Base-by-base conservation (phyloP, 2,888 invertebrate genomes). In the Agriopis aurantiaria region DNA sequence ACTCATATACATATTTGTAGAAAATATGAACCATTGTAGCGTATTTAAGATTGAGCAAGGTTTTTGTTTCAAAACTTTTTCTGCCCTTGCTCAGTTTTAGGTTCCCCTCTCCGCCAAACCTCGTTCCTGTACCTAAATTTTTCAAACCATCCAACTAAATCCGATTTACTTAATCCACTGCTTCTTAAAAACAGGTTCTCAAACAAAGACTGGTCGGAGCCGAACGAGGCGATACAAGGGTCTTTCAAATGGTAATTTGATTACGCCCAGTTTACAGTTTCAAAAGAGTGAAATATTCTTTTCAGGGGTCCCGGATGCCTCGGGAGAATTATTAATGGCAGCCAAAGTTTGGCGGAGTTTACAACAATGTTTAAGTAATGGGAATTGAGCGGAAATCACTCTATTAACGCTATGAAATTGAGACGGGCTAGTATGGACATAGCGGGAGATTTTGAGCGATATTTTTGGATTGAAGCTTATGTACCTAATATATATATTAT, bases 201-300 rank as follows among this genome's bases (percentile, higher is more conserved):
- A 64, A 65, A 69, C 60, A 64, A 63, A 57, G 45, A 51, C 65
- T 46, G 48, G 17, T 59, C 64, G 59, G 65, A 14, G 14, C 64
- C 61, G 17, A 69, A 64, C 59, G 49, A 90, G 33, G 84, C 87
- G 83, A 87, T 87, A 86, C 86, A 85, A 87, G 85, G 79, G 78
- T 82, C 86, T 89, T 92, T 91, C 89, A 92, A 88, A 92, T 92
- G 91, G 88, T 91, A 92, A 92, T 92, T 91, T 89, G 89, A 92
- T 92, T 91, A 90, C 90, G 89, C 89, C 88, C 90, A 87, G 88
- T 90, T 90, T 87, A 85, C 84, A 83, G 86, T 85, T 86, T 87
- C 86, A 90, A 91, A 91, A 90, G 91, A 91, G 88, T 89, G 86
- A 91, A 91, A 91, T 91, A 91, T 92, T 91, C 91, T 91, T 91